Evolutionary conservation across 1,140 invertebrate species (phyloP), one percentile per base, ranked within the genome.

Genomic region (Centruroides sculpturatus): DNA sequence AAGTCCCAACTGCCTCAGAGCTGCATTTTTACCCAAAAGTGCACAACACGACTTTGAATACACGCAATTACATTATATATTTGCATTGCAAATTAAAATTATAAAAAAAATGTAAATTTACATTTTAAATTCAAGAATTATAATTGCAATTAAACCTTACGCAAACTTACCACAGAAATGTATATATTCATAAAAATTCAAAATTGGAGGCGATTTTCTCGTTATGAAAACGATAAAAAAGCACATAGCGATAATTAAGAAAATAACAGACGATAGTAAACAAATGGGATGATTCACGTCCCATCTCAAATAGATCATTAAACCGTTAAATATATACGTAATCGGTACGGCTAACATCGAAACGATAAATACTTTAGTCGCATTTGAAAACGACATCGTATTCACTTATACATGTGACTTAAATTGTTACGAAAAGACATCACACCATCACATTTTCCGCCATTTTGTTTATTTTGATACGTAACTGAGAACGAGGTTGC

Each of bases 131-230:
- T 51, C 49, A 50, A 23, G 11, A 34, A 51, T 51, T 41, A 35
- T 13, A 11, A 55, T 3, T 35, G 13, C 10, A 11, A 56, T 13
- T 56, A 34, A 7, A n/a, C n/a, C n/a, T n/a, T n/a, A n/a, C n/a
- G n/a, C n/a, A n/a, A 13, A 56, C n/a, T 13, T 56, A 56, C 55
- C 55, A 56, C 35, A 56, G 13, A 56, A 56, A n/a, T 56, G 55
- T 12, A 23, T 4, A 56, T 56, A 23, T 23, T 56, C 55, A 13
- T 8, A 13, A 41, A 13, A 13, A 5, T 12, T 56, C 34, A 56
- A 13, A 56, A 13, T 35, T 23, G n/a, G 35, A 9, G n/a, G n/a
- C 6, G n/a, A 35, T 12, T 13, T 13, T 35, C 11, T 35, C 34
- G 55, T 23, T 56, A 13, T 11, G 5, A 7, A 23, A 13, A 56